phyloP scores from a whole-genome alignment of 2,113 vertebrate genomes.

The Hipposideros armiger region DNA sequence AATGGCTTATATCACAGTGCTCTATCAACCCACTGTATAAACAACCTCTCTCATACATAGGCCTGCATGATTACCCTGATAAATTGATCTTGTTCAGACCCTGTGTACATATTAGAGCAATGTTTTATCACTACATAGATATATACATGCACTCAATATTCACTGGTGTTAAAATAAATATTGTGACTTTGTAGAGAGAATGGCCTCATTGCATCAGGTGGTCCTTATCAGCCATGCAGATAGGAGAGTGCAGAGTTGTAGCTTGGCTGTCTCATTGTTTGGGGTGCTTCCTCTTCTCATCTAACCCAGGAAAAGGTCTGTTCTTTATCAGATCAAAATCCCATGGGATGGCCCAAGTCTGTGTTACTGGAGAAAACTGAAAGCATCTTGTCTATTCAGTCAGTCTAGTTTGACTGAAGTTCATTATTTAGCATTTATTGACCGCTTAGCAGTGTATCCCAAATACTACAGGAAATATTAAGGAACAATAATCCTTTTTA shows the following conservation, averaged over 20 bases:
- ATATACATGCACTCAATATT: constrained; percentile 82
- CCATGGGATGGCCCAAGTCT: background rate
- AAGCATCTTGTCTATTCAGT: background rate
- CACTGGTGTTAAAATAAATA: constrained; percentile 83
- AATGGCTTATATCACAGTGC: constrained; percentile 47
- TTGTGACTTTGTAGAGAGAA: constrained; percentile 82
- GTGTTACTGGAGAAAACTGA: constrained; percentile 1
- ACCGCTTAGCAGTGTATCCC: background rate
- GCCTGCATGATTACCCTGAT: constrained; percentile 61
- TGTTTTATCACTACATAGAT: constrained; percentile 78
- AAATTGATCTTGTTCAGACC: constrained; percentile 78
- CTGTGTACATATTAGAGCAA: constrained; percentile 68
- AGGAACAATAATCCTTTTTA: background rate
- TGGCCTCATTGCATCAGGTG: constrained; percentile 71
- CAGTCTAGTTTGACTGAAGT: background rate
- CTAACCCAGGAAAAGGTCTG: constrained; percentile 53
- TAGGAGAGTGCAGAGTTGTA: constrained; percentile 14
- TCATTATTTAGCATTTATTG: background rate
- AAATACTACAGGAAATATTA: background rate
- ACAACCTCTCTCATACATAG: constrained; percentile 69
- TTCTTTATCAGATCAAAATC: constrained; percentile 72
- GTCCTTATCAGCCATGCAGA: constrained; percentile 74
- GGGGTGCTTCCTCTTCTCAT: constrained; percentile 19
- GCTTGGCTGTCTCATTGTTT: constrained; percentile 35
- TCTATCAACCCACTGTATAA: constrained; percentile 75